These are phyloP conservation scores for Ochropacha duplaris DNA, from an alignment of 2,888 invertebrate species.

Conservation along the genomic window DNA sequence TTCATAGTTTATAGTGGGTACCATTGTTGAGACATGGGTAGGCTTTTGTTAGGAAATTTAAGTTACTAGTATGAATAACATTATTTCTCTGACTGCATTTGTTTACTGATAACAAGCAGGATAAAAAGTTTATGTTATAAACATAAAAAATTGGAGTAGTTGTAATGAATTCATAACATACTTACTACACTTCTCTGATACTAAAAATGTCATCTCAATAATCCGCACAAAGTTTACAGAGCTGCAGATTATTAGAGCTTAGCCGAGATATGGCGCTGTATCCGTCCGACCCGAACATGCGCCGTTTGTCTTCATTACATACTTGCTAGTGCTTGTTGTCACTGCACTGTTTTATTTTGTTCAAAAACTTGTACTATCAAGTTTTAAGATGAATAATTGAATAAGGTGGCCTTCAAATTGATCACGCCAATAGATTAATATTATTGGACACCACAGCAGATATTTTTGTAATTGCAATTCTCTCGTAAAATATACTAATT, in stretches of 20 bases:
- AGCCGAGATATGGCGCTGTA: neutral
- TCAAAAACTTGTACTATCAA: neutral
- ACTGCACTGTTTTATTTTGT: neutral
- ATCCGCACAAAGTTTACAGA: neutral
- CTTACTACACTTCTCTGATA: neutral
- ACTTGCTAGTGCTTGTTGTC: neutral
- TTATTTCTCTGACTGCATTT: too few species aligned
- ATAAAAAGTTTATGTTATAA: neutral
- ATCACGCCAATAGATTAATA: too few species aligned
- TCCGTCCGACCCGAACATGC: neutral
- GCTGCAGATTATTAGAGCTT: neutral
- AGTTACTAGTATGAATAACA: too few species aligned
- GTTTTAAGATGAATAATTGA: neutral
- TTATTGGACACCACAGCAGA: too few species aligned
- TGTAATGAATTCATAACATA: neutral
- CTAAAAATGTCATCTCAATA: neutral
- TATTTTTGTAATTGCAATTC: too few species aligned
- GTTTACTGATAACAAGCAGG: too few species aligned
- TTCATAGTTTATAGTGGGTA: too few species aligned
- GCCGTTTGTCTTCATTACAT: neutral
- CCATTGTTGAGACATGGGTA: too few species aligned
- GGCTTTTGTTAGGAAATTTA: too few species aligned
- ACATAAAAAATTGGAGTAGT: neutral
- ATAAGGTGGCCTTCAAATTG: too few species aligned
- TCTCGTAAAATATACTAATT: too few species aligned